Evolutionary conservation across 1,140 invertebrate species (phyloP).

Genomic region (Leptestheria dahalacensis): DNA sequence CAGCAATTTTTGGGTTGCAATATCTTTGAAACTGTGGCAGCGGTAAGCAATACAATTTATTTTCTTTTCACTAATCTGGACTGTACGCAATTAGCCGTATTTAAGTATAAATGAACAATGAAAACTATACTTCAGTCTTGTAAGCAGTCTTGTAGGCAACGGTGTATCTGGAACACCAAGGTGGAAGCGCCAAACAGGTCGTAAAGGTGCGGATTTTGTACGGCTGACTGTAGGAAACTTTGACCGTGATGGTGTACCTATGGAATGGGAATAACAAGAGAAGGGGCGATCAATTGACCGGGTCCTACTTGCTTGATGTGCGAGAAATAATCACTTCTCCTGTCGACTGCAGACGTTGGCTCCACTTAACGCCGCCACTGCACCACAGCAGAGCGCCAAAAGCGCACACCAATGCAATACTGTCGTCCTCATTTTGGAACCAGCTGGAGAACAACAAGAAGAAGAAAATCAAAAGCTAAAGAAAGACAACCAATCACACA

Average conservation of each 20-base stretch:
- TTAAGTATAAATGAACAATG: not conserved
- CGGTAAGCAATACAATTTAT: too few relatives aligned
- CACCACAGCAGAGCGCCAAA: not conserved
- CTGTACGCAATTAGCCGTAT: too few relatives aligned
- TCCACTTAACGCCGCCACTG: slow-evolving; percentile 27
- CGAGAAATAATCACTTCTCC: slow-evolving; percentile 34
- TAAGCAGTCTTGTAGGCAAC: slow-evolving; percentile 54
- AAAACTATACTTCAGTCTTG: slow-evolving; percentile 42
- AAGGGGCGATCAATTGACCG: not conserved
- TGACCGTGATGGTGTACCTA: slow-evolving; percentile 54
- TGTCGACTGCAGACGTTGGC: slow-evolving; percentile 39
- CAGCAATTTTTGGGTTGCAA: too few relatives aligned
- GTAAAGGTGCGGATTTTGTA: slow-evolving; percentile 60
- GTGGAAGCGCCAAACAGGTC: slow-evolving; percentile 69
- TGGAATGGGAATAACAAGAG: slow-evolving; percentile 21
- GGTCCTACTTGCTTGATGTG: not conserved
- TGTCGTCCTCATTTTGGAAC: not conserved
- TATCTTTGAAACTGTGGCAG: too few relatives aligned
- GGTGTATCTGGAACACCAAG: slow-evolving; percentile 68
- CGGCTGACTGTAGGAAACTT: slow-evolving; percentile 57
- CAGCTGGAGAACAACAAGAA: not conserved
- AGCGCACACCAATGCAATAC: not conserved
- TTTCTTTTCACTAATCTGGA: too few relatives aligned
- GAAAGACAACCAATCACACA: not conserved
- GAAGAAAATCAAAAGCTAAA: not conserved